phyloP scores from a whole-genome alignment of 2,113 vertebrate species.

The Octodon degus region DNA sequence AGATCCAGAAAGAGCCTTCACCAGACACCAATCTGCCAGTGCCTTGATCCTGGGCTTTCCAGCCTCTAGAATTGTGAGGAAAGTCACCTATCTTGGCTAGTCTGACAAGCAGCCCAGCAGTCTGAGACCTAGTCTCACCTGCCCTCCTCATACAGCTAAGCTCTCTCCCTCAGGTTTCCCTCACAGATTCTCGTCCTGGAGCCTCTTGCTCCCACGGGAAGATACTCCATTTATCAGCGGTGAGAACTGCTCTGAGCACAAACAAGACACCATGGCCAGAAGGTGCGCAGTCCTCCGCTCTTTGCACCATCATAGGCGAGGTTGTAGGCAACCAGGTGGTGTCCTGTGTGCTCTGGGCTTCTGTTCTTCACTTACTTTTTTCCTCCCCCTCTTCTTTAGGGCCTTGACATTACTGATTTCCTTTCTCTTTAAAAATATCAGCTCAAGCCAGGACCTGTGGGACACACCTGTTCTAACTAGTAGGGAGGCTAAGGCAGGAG shows the following conservation, averaged over 20 bases:
- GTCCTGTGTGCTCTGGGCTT: neutral
- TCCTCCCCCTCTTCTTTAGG: neutral
- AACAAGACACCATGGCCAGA: neutral
- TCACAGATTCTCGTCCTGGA: neutral
- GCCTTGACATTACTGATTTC: neutral
- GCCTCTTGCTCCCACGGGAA: neutral
- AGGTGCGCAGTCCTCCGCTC: neutral
- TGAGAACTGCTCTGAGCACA: neutral
- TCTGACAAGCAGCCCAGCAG: neutral
- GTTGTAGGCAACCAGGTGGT: neutral
- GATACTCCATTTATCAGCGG: no score
- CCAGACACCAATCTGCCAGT: neutral
- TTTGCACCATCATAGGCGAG: no score
- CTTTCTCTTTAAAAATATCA: slow-evolving; percentile 32
- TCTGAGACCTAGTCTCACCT: neutral
- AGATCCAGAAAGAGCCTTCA: neutral
- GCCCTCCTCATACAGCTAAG: neutral
- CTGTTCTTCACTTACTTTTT: neutral
- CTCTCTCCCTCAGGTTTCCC: neutral
- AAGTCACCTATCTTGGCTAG: neutral
- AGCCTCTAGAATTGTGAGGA: neutral
- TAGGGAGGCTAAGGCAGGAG: neutral
- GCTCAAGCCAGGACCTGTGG: no score
- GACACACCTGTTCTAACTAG: neutral
- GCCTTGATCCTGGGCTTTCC: neutral